Evolutionary conservation across 1,140 invertebrate genomes (phyloP).

Genomic region (Drosophila baimaii): DNA sequence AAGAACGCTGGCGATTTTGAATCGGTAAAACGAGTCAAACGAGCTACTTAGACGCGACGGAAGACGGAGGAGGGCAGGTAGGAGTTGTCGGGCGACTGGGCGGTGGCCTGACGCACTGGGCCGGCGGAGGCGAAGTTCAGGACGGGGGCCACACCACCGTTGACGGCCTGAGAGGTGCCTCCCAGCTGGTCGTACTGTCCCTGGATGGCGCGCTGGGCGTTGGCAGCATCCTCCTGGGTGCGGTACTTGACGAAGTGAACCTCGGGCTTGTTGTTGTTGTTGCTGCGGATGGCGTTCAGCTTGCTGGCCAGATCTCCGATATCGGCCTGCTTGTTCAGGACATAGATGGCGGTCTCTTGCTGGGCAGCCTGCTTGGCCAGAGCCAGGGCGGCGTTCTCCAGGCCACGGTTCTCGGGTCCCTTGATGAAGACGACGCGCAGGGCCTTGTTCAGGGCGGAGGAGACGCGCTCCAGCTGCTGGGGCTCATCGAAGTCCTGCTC

Average conservation of each 20-base stretch:
- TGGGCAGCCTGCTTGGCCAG: constrained; percentile 77
- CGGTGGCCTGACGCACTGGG: constrained; percentile 57
- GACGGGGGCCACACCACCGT: constrained; percentile 71
- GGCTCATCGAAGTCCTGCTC: constrained; percentile 71
- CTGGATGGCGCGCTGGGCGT: constrained; percentile 69
- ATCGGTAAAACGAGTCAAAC: constrained; percentile 45
- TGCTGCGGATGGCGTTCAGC: constrained; percentile 64
- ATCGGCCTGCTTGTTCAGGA: constrained; percentile 76
- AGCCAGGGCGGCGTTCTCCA: constrained; percentile 74
- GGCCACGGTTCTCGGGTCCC: constrained; percentile 75
- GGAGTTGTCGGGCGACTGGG: constrained; percentile 66
- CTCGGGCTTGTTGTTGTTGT: constrained; percentile 74
- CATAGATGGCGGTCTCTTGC: constrained; percentile 75
- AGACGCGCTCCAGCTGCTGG: constrained; percentile 46
- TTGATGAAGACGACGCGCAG: constrained; percentile 82
- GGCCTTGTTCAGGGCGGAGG: constrained; percentile 50
- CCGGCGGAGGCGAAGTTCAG: constrained; percentile 77
- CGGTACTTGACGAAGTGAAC: constrained; percentile 79
- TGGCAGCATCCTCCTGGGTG: constrained; percentile 65
- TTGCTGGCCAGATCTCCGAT: constrained; percentile 74
- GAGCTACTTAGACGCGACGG: constrained; percentile 70
- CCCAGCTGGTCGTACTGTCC: constrained; percentile 65
- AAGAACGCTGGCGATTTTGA: constrained; percentile 64
- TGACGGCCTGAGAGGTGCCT: constrained; percentile 50
- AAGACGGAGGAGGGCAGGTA: constrained; percentile 79